These are phyloP conservation scores for Urocitellus parryii DNA, from an alignment of 2,113 vertebrate genomes.

Conservation along the genomic window DNA sequence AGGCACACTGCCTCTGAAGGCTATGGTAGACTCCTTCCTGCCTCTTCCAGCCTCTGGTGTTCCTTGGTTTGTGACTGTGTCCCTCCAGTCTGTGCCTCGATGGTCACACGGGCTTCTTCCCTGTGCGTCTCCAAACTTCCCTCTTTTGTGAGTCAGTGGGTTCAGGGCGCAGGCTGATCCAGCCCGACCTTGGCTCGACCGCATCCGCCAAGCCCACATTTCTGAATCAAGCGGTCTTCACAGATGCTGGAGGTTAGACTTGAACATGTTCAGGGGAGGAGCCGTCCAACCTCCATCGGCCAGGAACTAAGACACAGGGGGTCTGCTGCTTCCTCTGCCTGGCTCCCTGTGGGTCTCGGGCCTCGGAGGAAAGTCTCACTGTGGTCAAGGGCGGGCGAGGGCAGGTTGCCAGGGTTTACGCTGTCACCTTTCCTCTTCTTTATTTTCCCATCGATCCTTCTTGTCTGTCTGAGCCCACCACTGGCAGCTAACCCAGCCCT, in stretches of 20 bases:
- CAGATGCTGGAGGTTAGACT: background rate
- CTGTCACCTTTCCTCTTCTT: background rate
- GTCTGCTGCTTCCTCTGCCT: background rate
- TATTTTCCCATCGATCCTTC: background rate
- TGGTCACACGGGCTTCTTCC: background rate
- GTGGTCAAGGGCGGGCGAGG: no score
- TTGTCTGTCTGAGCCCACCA: background rate
- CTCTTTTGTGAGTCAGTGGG: background rate
- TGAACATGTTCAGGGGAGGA: background rate
- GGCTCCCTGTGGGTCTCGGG: background rate
- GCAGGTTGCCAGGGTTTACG: rapidly evolving
- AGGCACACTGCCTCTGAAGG: background rate
- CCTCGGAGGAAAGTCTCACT: no score
- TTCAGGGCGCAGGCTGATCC: background rate
- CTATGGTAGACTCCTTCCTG: background rate
- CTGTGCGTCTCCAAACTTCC: background rate
- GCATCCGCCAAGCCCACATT: background rate
- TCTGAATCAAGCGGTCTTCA: background rate
- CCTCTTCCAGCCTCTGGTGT: background rate
- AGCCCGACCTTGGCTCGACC: background rate
- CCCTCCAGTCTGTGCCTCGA: background rate
- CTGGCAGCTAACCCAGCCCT: no score
- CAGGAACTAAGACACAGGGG: no score
- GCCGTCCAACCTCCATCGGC: background rate
- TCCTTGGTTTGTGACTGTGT: background rate